Evolutionary conservation across 2,113 vertebrate species (phyloP).

Genomic region (Taxidea taxus): DNA sequence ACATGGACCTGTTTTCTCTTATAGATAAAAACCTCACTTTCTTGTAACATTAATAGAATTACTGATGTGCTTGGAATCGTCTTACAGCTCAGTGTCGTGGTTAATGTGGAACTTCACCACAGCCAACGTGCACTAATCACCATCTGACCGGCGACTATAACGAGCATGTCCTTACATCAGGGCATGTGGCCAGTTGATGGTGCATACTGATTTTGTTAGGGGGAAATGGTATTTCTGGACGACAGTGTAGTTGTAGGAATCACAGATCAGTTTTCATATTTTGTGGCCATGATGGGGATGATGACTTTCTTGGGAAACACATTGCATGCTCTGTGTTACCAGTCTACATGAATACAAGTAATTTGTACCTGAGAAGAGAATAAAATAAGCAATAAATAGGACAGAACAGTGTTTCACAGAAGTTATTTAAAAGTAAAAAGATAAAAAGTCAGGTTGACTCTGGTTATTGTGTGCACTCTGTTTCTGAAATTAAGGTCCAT

Average conservation of each 20-base stretch:
- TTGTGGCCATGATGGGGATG: background rate
- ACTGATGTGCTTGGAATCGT: background rate
- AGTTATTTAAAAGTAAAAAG: background rate
- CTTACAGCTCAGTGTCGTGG: background rate
- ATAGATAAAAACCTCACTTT: background rate
- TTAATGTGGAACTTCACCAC: background rate
- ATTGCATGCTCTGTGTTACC: background rate
- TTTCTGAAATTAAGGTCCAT: background rate
- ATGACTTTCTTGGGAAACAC: background rate
- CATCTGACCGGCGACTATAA: no score
- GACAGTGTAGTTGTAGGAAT: background rate
- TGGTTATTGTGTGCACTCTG: background rate
- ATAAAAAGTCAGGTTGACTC: background rate
- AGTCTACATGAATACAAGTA: background rate
- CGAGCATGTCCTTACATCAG: background rate
- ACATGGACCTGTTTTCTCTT: background rate
- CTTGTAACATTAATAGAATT: background rate
- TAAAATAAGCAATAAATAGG: background rate
- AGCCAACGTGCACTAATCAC: background rate
- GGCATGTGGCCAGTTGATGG: rapidly evolving
- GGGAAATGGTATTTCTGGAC: background rate
- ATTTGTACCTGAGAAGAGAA: background rate
- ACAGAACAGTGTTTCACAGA: background rate
- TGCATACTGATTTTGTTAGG: background rate
- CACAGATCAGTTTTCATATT: background rate